Evolutionary conservation across 2,797 vertebrate genomes (phyloP), one percentile per base, ranked within the genome.

Genomic region (Uromys caudimaculatus): DNA sequence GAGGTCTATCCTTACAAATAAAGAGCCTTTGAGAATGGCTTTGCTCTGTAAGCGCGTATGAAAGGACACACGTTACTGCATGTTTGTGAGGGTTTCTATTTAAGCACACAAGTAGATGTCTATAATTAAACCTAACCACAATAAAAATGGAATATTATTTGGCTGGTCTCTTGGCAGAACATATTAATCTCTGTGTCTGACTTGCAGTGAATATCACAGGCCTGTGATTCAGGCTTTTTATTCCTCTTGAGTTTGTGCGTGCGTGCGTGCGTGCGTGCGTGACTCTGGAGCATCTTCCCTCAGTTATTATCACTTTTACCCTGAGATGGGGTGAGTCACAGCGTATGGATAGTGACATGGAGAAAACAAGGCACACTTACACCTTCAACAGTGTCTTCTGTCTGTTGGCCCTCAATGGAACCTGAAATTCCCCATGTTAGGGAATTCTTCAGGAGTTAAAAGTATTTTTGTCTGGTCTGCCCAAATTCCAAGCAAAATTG

Each of bases 61-160:
- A 95, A 97, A 93, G 91, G 73, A 79, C 77, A 77, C 92, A 41
- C 5, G 83, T 95, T 90, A 94, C 58, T 96, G 41, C 83, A 29
- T 95, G 75, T 50, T 77, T 97, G n/a, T 81, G 79, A 47, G 77
- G 35, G 54, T 94, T 93, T 95, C 89, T 97, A 27, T 85, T 24
- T 81, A 93, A 60, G 77, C 27, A 8, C 10, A 56, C 58, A 77
- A 87, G 76, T 67, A 84, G 71, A 73, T 95, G 94, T 96, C 81
- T 77, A 79, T 92, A 97, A 96, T 96, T 96, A 97, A 95, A 71
- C 84, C 32, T 87, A 67, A 92, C 94, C 83, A 79, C 67, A 94
- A 50, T 96, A 86, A 92, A 96, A 84, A 92, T 89, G 71, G 78
- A 89, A 83, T 92, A 79, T 52, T 91, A 79, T 89, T 96, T 16